Percentiles rank a stretch among this genome's conserved stretches.
Evolutionary conservation across 2,888 invertebrate genomes (phyloP).

Genomic region (Ecliptopera silaceata): DNA sequence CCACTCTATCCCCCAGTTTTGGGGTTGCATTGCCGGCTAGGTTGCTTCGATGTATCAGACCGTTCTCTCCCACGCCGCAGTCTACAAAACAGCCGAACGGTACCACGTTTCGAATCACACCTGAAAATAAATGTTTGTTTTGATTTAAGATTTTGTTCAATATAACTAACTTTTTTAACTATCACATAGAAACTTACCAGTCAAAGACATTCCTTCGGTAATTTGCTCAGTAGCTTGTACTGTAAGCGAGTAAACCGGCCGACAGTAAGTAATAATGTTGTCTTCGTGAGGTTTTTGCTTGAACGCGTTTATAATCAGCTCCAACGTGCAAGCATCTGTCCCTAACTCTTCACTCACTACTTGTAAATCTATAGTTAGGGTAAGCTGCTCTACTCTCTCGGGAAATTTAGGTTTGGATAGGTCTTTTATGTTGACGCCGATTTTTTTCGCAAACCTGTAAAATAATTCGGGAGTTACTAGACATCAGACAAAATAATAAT

Average conservation of each 20-base stretch:
- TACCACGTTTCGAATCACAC: conserved; percentile 93
- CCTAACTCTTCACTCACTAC: conserved; percentile 71
- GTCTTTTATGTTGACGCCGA: conserved; percentile 68
- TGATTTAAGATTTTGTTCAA: not conserved
- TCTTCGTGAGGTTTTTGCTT: conserved; percentile 88
- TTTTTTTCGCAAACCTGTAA: conserved; percentile 73
- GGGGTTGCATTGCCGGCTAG: conserved; percentile 79
- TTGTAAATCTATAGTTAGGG: conserved; percentile 47
- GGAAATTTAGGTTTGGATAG: conserved; percentile 69
- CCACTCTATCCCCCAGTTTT: conserved; percentile 87
- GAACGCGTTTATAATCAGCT: conserved; percentile 89
- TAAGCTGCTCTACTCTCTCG: conserved; percentile 54
- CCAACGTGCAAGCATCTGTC: conserved; percentile 85
- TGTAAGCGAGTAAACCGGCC: conserved; percentile 90
- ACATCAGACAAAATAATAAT: too few species aligned
- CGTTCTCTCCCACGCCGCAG: conserved; percentile 88
- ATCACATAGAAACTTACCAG: conserved; percentile 73
- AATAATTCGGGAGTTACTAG: not conserved
- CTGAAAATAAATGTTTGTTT: conserved; percentile 66
- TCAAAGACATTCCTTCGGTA: conserved; percentile 83
- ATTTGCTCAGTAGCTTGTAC: conserved; percentile 88
- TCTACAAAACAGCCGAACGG: conserved; percentile 97
- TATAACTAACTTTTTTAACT: too few species aligned
- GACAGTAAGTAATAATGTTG: conserved; percentile 85
- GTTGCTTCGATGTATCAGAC: conserved; percentile 86